Base-by-base conservation (phyloP, 2,888 invertebrate species). In the Carcina quercana region DNA sequence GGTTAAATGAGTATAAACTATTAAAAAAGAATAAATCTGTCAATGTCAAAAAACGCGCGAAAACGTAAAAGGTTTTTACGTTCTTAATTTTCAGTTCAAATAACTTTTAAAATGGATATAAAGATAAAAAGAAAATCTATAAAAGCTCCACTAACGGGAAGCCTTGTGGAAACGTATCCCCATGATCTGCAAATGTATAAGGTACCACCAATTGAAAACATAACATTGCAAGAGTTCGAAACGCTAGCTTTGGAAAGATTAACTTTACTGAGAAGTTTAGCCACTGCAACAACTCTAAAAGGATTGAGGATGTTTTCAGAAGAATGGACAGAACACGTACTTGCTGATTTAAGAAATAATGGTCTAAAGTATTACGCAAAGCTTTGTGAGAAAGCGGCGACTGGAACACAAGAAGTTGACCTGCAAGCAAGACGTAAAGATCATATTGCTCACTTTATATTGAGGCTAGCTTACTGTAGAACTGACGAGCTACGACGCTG, bases 391-490 rank as follows among this genome's bases (percentile, higher is more conserved):
- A 85, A 85, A 33, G 73, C 78, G 31, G 86, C 78, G 21, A 85
- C 76, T 49, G 75, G 80, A 5, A 84, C 86, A 22, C 79, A 78
- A 8, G 90, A 91, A 39, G 58, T 73, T 1, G 90, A 92, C 54
- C 61, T 89, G 25, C 87, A 90, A 58, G 88, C 88, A 1, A 86
- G 94, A 33, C 86, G 88, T 17, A 87, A 88, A 40, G 98, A 99
- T 71, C 92, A 94, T 54, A 87, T 97, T 30, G 95, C 98, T 1
- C 98, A 99, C 69, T 98, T 93, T 65, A 94, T 98, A 50, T 82
- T 98, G 2, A 86, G 97, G 34, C 72, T 99, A 35, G 96, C 96
- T 0, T 98, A 95, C 70, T 97, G 96, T 60, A 87, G 93, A 53
- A 91, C 91, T 13, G 93, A 94, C 45, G 96, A 97, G 34, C 79